Percentiles rank a stretch among this genome's conserved stretches.
Conservation (phyloP, 64 coral and sea anemone genomes). For the Hydrozoanthus tunicans region DNA sequence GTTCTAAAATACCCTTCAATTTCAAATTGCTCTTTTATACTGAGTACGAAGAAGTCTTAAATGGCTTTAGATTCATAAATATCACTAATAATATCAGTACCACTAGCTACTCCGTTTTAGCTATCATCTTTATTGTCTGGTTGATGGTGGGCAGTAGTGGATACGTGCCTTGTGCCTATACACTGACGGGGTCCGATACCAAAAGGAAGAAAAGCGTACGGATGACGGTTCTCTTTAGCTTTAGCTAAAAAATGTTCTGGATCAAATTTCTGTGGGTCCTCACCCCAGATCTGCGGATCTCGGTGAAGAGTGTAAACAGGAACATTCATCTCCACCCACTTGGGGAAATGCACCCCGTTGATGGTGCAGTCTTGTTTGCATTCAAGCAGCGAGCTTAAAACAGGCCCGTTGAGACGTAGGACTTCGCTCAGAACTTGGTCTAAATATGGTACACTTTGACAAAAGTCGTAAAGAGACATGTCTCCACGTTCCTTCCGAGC, state of each 20-base stretch:
- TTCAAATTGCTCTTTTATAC: too few relatives aligned
- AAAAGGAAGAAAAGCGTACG: slow-evolving; percentile 82
- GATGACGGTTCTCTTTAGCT: slow-evolving; percentile 71
- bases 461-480: slow-evolving; percentile 65
- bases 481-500: slow-evolving; percentile 26
- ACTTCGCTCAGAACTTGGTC: slow-evolving; percentile 78
- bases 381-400: slow-evolving; percentile 19
- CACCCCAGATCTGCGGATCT: slow-evolving; percentile 75
- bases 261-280: slow-evolving; percentile 72
- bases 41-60: too few relatives aligned
- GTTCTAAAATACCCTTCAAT: too few relatives aligned
- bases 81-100: too few relatives aligned
- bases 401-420: slow-evolving; percentile 62
- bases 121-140: too few relatives aligned
- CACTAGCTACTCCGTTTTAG: too few relatives aligned
- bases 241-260: slow-evolving; percentile 73
- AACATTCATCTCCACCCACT: slow-evolving; percentile 70
- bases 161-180: slow-evolving; percentile 66
- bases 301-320: slow-evolving; percentile 73
- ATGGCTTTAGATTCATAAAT: too few relatives aligned
- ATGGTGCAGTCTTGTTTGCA: slow-evolving; percentile 52
- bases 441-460: slow-evolving; percentile 56
- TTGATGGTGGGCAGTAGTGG: background rate
- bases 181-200: slow-evolving; percentile 78
- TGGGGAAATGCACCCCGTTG: slow-evolving; percentile 64